Base-by-base conservation (phyloP, 2,113 vertebrate genomes). In the Rallus limicola region DNA sequence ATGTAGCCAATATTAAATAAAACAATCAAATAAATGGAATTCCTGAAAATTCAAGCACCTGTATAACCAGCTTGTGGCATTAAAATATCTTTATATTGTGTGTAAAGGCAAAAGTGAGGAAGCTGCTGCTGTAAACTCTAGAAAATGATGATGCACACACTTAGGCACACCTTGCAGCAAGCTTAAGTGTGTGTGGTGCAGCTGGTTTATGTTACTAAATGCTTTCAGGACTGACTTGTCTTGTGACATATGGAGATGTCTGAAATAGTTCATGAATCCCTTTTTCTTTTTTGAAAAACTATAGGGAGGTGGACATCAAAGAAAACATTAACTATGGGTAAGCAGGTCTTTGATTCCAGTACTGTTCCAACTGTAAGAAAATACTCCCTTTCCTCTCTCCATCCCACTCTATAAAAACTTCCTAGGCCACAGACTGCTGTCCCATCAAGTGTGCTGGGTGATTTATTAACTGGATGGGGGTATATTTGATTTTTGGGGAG, bases 301-400 rank as follows among this genome's bases (percentile, higher is more conserved):
- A 91, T 96, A 98, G 97, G 90, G 99, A 99, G 95, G 97, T 98
- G 94, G 99, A 99, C 33, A 98, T 98, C 98, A 98, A 99, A 98
- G 99, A 99, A 82, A 98, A 99, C 48, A 55, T 97, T 63, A 98
- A 97, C 90, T 99, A 98, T 90, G 97, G 98, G 99, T 99, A 97
- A 98, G 98, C 92, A 96, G 90, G 91, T 95, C 87, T 94, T 95
- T 95, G 95, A 95, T 92, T 92, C 91, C 79, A 86, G 93, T 93
- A 56, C 72, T 96, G 87, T 85, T 84, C 70, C 92, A 90, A 83
- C 38, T 94, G 89, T 93, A 82, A 82, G 53, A 89, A 76, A 83
- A 71, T 68, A 67, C 52, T 75, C 52, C 68, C 76, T 96, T 88
- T 86, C 52, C 44, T 92, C 91, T 75, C 92, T 81, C 71, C 78